Conservation (phyloP, 2,113 vertebrate genomes). For the Cynopterus brachyotis region DNA sequence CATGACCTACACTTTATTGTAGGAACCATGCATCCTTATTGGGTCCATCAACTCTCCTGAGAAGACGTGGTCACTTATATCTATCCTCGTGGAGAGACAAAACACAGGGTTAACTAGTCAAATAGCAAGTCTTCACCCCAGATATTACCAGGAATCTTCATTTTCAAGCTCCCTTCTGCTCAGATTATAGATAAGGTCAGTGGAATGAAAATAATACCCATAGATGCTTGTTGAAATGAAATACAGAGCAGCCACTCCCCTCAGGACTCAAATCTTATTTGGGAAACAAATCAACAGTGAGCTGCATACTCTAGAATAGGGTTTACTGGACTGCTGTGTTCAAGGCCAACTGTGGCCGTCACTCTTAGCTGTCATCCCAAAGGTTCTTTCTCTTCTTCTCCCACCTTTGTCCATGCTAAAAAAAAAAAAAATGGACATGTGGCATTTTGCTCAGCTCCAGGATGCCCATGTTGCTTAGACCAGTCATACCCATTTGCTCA, state of each 20-base stretch:
- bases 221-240: not conserved
- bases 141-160: not conserved
- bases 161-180: not conserved
- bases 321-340: too few relatives aligned
- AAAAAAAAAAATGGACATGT: not conserved
- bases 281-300: not conserved
- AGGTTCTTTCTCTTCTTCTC: not conserved
- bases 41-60: not conserved
- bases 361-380: not conserved
- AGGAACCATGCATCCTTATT: not conserved
- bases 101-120: not conserved
- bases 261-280: not conserved
- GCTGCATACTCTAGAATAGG: not conserved
- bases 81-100: not conserved
- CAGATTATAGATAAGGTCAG: not conserved
- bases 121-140: not conserved
- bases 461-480: not conserved
- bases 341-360: not conserved
- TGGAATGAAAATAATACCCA: not conserved
- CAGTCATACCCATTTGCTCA: not conserved
- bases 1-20: fast-evolving
- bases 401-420: not conserved
- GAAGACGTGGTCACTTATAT: too few relatives aligned
- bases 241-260: not conserved
- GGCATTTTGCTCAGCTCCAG: not conserved